Conservation (phyloP, 2,113 vertebrate species). For the Malurus melanocephalus region DNA sequence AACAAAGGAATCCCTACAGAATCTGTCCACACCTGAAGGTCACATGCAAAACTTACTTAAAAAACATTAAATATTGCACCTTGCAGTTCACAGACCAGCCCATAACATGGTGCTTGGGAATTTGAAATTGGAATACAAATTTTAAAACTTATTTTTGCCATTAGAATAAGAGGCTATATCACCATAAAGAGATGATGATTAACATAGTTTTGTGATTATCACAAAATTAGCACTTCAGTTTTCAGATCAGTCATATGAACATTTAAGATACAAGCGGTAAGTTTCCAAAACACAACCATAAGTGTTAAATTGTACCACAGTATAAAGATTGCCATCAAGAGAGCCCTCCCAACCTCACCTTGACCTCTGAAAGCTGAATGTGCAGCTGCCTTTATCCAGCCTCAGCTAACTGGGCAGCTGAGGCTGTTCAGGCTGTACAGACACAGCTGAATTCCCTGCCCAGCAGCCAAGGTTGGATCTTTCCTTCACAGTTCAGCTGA, state of each 20-base stretch:
- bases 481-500: background rate
- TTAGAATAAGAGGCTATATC: background rate
- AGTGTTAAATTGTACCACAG: background rate
- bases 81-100: background rate
- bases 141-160: background rate
- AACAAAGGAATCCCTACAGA: background rate
- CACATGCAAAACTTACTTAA: background rate
- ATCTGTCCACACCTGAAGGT: background rate
- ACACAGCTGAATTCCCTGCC: background rate
- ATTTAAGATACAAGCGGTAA: background rate
- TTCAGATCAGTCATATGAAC: background rate
- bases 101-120: background rate
- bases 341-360: background rate
- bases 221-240: background rate
- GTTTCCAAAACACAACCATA: background rate
- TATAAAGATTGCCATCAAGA: fast-evolving
- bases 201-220: background rate
- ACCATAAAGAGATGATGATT: background rate
- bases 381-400: background rate
- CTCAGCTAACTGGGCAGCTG: background rate
- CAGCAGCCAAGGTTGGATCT: background rate
- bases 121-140: background rate
- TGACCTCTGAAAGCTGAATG: background rate
- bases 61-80: background rate
- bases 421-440: background rate